These are phyloP conservation scores for Drosophila mauritiana DNA, from an alignment of 1,140 invertebrate genomes.

Conservation along the genomic window DNA sequence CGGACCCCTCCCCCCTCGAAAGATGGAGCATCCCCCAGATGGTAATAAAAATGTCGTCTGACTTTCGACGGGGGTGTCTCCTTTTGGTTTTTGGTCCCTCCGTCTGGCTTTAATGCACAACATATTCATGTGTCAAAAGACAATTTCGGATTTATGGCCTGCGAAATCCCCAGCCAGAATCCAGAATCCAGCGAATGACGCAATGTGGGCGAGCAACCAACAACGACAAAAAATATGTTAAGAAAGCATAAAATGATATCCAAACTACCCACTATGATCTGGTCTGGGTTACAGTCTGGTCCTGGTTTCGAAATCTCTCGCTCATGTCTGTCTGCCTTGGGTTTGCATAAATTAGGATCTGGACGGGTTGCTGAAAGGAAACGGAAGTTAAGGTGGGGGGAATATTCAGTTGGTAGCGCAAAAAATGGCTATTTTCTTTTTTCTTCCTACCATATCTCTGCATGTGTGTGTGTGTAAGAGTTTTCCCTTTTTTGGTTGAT, in stretches of 20 bases:
- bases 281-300: conserved; percentile 18
- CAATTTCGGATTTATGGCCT: conserved; percentile 83
- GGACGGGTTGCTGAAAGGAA: conserved; percentile 34
- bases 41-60: conserved; percentile 72
- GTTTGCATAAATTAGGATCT: conserved; percentile 77
- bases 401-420: conserved; percentile 63
- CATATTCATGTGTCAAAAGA: conserved; percentile 84
- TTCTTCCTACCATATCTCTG: conserved; percentile 4
- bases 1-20: conserved; percentile 14
- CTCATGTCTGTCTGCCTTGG: conserved; percentile 58
- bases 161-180: conserved; percentile 56
- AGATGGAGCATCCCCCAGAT: conserved; percentile 35
- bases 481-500: conserved; percentile 67
- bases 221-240: conserved; percentile 72
- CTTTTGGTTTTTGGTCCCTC: conserved; percentile 13
- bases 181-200: conserved; percentile 49
- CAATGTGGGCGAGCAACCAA: conserved; percentile 58
- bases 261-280: conserved; percentile 55
- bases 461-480: conserved; percentile 31
- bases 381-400: conserved; percentile 6
- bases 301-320: conserved; percentile 63
- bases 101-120: conserved; percentile 72
- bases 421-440: conserved; percentile 41
- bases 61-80: conserved; percentile 22
- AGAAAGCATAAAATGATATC: conserved; percentile 82